Evolutionary conservation across 2,113 vertebrate genomes (phyloP).

Genomic region (Tenrec ecaudatus): DNA sequence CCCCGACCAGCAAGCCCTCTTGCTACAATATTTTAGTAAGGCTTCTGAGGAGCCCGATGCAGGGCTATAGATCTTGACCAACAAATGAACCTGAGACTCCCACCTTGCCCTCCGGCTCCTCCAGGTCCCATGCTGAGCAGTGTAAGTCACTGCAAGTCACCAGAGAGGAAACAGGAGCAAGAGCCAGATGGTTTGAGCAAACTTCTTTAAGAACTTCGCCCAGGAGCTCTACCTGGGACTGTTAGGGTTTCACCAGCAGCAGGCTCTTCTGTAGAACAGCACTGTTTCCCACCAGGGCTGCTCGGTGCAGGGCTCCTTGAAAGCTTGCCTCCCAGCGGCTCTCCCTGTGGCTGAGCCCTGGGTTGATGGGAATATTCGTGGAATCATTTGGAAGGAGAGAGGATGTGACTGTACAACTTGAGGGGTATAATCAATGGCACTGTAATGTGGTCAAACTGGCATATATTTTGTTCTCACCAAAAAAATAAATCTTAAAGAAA

Average conservation of each 20-base stretch:
- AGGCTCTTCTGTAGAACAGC: accelerated
- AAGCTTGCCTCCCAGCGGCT: too few relatives aligned
- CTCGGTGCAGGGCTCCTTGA: not conserved
- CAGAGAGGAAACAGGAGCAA: not conserved
- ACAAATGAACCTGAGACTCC: not conserved
- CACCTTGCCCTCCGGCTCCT: accelerated
- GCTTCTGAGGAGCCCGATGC: not conserved
- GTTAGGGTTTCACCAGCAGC: not conserved
- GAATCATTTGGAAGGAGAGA: not conserved
- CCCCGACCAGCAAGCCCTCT: not conserved
- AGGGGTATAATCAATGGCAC: not conserved
- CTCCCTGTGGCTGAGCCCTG: not conserved
- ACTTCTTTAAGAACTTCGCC: not conserved
- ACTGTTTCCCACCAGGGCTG: not conserved
- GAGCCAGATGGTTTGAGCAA: not conserved
- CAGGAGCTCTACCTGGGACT: not conserved
- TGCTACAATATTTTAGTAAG: not conserved
- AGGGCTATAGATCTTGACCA: not conserved
- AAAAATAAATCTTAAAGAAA: not conserved
- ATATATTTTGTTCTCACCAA: not conserved
- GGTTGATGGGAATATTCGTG: not conserved
- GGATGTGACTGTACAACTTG: not conserved
- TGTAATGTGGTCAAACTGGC: not conserved
- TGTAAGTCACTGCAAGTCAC: not conserved
- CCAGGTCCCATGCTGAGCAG: not conserved